Evolutionary conservation across 2,888 invertebrate genomes (phyloP).

Genomic region (Villa cingulata): DNA sequence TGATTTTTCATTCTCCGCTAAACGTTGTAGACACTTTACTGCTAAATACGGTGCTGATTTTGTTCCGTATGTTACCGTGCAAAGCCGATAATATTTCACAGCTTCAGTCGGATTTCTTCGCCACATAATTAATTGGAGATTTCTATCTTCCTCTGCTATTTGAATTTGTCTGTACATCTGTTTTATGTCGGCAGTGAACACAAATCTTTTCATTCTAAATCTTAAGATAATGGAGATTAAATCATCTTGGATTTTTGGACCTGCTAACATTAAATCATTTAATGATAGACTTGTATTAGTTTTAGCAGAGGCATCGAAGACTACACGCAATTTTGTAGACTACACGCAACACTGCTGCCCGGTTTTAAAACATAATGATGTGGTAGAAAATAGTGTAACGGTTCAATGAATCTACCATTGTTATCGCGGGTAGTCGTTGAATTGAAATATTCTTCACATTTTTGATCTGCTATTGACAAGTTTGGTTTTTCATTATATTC

Average conservation of each 20-base stretch:
- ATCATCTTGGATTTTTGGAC: not conserved
- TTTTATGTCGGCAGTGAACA: not conserved
- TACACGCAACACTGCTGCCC: not conserved
- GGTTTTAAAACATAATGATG: not conserved
- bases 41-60: not conserved
- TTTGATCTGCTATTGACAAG: not conserved
- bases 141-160: not conserved
- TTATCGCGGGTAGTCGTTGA: not conserved
- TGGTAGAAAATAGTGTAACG: not conserved
- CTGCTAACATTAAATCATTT: not conserved
- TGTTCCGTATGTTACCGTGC: not conserved
- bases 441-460: not conserved
- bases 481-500: accelerated
- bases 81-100: not conserved
- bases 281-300: not conserved
- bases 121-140: not conserved
- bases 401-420: not conserved
- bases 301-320: not conserved
- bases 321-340: too few relatives aligned
- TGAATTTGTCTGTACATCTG: not conserved
- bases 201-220: not conserved
- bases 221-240: not conserved
- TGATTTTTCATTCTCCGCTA: not conserved
- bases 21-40: not conserved
- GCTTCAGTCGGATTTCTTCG: not conserved